Conservation (phyloP, 1,140 invertebrate species). For the Sinella curviseta region DNA sequence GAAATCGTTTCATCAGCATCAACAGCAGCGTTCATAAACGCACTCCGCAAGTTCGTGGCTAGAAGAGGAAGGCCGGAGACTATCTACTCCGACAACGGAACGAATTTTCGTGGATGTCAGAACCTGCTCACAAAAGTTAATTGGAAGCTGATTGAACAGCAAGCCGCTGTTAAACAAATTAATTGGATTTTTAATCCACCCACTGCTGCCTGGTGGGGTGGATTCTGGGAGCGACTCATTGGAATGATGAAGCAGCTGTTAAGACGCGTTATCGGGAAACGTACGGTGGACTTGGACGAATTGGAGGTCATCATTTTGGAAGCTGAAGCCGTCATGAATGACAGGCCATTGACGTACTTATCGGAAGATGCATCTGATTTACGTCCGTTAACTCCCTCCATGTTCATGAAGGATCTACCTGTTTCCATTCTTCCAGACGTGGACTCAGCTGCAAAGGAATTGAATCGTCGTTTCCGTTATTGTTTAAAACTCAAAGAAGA, state of each 20-base stretch:
- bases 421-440: slow-evolving; percentile 18
- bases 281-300: slow-evolving; percentile 51
- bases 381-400: slow-evolving; percentile 45
- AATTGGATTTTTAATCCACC: slow-evolving; percentile 51
- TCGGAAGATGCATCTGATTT: slow-evolving; percentile 49
- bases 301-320: slow-evolving; percentile 52
- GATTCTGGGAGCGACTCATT: slow-evolving; percentile 54
- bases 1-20: not conserved
- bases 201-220: slow-evolving; percentile 56
- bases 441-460: not conserved
- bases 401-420: slow-evolving; percentile 43
- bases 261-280: slow-evolving; percentile 49
- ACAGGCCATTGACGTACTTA: slow-evolving; percentile 52
- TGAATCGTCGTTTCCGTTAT: too few species aligned
- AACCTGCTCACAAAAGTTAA: not conserved
- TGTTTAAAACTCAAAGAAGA: too few species aligned
- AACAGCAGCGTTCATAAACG: not conserved
- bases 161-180: not conserved
- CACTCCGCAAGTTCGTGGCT: not conserved
- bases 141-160: not conserved
- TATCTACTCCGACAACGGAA: not conserved
- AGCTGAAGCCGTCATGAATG: slow-evolving; percentile 52
- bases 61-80: not conserved
- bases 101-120: not conserved
- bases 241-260: slow-evolving; percentile 52